Evolutionary conservation across 2,113 vertebrate species (phyloP), one percentile per base, ranked within the genome.

Genomic region (Acrocephalus kingi): DNA sequence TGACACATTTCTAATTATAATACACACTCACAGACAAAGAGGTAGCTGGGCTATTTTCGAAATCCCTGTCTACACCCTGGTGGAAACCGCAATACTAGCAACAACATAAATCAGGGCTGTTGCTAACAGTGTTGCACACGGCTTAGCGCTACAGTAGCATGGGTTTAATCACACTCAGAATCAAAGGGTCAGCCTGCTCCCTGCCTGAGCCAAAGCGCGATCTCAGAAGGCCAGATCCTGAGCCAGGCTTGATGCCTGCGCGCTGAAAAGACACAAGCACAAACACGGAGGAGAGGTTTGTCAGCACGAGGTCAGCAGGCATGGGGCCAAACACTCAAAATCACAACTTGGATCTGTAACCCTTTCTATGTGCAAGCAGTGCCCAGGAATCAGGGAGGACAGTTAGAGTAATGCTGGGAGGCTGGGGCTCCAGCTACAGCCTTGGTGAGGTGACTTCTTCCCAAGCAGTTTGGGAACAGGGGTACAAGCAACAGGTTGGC

Each of bases 1-100:
- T 94, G 95, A 96, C 97, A 96, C 89, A 49, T 90, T 90, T 96
- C 90, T 97, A 88, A 92, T 98, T 97, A 96, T 97, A 96, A 93
- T 87, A 80, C 87, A 64, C 81, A 54, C 76, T 55, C 72, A 83
- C 58, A 91, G 94, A 96, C 96, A 95, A 85, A 68, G 94, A 94
- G 82, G 91, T 93, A 96, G 90, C 96, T 84, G 95, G 89, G 83
- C 93, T 88, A 94, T 97, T 97, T 96, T 96, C 77, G 13, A 93
- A 91, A 92, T 92, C 86, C 68, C 79, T 78, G 85, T 97, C 91
- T 84, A 92, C 90, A 94, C 92, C 72, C 93, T 93, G 93, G 87
- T 91, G 93, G 95, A 97, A 97, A 96, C 93, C 45, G 59, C 97
- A 94, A 93, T 91, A 95, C 86, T 91, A 87, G 92, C 96, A 97